Base-by-base conservation (phyloP, 2,888 invertebrate species). In the Drosophila acutilabella region DNA sequence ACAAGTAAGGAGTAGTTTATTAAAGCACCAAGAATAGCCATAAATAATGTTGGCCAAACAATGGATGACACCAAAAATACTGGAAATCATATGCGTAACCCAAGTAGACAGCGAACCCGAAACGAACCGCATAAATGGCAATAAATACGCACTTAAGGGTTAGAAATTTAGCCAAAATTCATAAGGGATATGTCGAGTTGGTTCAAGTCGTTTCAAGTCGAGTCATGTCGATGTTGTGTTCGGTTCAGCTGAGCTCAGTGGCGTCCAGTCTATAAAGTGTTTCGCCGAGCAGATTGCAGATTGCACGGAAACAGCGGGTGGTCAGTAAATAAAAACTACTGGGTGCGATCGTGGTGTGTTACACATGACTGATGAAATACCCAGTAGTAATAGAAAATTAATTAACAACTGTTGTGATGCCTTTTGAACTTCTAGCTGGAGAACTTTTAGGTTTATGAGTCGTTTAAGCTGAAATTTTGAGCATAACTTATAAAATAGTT, bases 61-160 rank as follows among this genome's bases (percentile, higher is more conserved):
- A 80, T 53, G 64, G 38, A 44, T 42, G 66, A 13, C 36, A 36
- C 36, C 36, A 62, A 44, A 38, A 48, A 53, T 20, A 62, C 50
- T 48, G 50, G 71, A 52, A 73, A 74, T 77, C 81, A 71, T 67
- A 77, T 81, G 89, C 88, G 88, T 82, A 88, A 86, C 72, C 88
- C 82, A 54, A 10, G 2, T 4, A 11, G 16, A 40, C 30, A 47
- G 40, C 18, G 48, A 57, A 47, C 33, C 87, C 89, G 81, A 73
- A 89, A 62, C 68, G 87, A 88, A 77, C 81, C 90, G 74, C 90
- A 89, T 85, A 85, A 89, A 86, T 73, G 88, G 79, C 89, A 85
- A 85, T 85, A 89, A 89, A 89, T 85, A 76, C 59, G 58, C 84
- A 89, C 90, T 89, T 85, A 85, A 85, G 85, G 85, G 85, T 85